These are phyloP conservation scores for Drosophila athabasca DNA, from an alignment of 1,140 invertebrate species.

Conservation along the genomic window DNA sequence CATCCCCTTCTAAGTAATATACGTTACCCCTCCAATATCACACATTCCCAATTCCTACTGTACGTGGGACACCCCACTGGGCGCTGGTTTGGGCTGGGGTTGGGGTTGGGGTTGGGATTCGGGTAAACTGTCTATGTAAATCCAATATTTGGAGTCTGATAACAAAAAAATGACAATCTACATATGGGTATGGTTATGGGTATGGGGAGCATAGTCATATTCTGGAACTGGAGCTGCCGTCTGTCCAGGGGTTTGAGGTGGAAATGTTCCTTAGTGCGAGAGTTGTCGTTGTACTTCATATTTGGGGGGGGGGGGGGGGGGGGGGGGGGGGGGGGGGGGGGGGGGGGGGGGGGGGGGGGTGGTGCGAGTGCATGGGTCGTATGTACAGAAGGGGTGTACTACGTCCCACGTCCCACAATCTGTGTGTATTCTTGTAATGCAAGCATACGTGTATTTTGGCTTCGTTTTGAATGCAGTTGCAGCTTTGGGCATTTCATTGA, in stretches of 20 bases:
- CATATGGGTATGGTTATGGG: slow-evolving; percentile 19
- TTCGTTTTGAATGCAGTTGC: slow-evolving; percentile 45
- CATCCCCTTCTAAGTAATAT: not conserved
- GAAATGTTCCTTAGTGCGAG: not conserved
- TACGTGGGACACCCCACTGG: slow-evolving; percentile 13
- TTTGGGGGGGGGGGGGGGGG: not conserved
- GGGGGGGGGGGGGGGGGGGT: not conserved
- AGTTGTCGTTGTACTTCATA: no score
- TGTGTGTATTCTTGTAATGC: not conserved
- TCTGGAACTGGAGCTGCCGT: not conserved
- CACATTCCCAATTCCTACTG: slow-evolving; percentile 33
- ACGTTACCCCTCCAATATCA: slow-evolving; percentile 2
- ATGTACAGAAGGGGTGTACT: not conserved
- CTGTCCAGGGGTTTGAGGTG: not conserved
- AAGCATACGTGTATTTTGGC: slow-evolving; percentile 20
- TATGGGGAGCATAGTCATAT: slow-evolving; percentile 17
- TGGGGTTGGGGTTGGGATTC: slow-evolving; percentile 11
- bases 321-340: not conserved
- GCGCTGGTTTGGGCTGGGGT: not conserved
- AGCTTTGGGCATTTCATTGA: slow-evolving; percentile 65
- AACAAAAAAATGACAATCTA: slow-evolving; percentile 27
- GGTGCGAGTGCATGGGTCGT: not conserved
- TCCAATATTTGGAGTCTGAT: slow-evolving; percentile 55
- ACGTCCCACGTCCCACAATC: not conserved
- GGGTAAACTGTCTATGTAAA: slow-evolving; percentile 49